Evolutionary conservation across 2,113 vertebrate species (phyloP).

Genomic region (Mystacornis crossleyi): DNA sequence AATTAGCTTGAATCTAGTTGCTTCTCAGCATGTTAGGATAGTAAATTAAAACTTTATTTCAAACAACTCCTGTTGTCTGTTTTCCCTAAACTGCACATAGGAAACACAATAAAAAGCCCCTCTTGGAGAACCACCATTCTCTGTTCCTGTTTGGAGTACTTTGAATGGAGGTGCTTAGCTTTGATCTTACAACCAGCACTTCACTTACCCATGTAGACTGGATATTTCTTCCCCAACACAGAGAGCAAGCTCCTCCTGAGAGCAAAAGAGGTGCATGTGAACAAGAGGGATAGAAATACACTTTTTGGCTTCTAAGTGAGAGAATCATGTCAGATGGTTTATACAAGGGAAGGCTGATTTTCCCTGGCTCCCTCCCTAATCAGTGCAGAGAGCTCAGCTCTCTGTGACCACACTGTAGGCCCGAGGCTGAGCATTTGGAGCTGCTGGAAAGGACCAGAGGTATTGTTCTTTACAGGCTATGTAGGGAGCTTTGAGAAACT

Average conservation of each 20-base stretch:
- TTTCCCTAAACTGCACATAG: slow-evolving; percentile 4
- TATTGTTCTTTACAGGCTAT: neutral
- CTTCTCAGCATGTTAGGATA: slow-evolving; percentile 41
- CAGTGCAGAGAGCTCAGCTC: neutral
- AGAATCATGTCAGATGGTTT: neutral
- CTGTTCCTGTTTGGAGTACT: neutral
- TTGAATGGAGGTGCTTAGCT: neutral
- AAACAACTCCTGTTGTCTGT: neutral
- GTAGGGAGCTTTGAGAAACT: neutral
- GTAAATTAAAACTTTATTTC: slow-evolving; percentile 56
- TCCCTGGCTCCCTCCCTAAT: neutral
- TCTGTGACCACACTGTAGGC: neutral
- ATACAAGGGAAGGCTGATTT: neutral
- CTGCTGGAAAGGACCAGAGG: neutral
- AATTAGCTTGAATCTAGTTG: slow-evolving; percentile 51
- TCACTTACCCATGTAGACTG: neutral
- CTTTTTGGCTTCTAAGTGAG: neutral
- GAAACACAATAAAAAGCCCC: neutral
- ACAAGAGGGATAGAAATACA: neutral
- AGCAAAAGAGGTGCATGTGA: neutral
- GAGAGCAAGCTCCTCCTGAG: neutral
- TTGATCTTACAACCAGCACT: neutral
- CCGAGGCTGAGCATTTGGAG: neutral
- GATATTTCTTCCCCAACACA: neutral
- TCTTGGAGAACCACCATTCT: neutral